These are phyloP conservation scores for Himalopsyche tibetana DNA, from an alignment of 2,888 invertebrate genomes.

Conservation along the genomic window DNA sequence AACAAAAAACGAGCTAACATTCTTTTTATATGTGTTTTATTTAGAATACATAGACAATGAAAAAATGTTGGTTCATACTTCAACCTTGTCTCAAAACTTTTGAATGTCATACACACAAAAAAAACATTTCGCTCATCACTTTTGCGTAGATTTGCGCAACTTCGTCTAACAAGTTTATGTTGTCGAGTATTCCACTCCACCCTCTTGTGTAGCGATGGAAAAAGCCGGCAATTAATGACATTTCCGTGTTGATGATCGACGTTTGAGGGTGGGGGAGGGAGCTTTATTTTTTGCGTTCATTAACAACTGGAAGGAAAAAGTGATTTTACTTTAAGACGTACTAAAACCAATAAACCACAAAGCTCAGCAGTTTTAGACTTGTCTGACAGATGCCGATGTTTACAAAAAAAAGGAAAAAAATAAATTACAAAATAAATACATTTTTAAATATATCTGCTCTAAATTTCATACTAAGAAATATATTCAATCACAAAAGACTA, in stretches of 20 bases:
- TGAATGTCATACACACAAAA: background rate
- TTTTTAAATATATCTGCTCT: no score
- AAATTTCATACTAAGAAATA: no score
- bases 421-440: background rate
- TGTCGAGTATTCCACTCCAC: conserved; percentile 6
- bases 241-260: conserved; percentile 63
- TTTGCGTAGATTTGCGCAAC: background rate
- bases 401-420: background rate
- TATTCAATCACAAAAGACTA: no score
- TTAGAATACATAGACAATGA: no score
- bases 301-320: conserved; percentile 7
- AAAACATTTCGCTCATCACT: conserved; percentile 2
- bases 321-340: conserved; percentile 23
- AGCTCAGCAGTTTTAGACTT: conserved; percentile 28
- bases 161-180: conserved; percentile 10
- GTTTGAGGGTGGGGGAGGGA: conserved; percentile 51
- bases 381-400: background rate
- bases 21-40: no score
- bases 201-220: conserved; percentile 12
- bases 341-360: conserved; percentile 34
- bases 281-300: conserved; percentile 27
- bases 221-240: conserved; percentile 55
- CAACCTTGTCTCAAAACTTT: conserved; percentile 2
- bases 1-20: no score
- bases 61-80: background rate